These are phyloP conservation scores for Numenius arquata DNA, from an alignment of 2,113 vertebrate genomes.

Conservation along the genomic window DNA sequence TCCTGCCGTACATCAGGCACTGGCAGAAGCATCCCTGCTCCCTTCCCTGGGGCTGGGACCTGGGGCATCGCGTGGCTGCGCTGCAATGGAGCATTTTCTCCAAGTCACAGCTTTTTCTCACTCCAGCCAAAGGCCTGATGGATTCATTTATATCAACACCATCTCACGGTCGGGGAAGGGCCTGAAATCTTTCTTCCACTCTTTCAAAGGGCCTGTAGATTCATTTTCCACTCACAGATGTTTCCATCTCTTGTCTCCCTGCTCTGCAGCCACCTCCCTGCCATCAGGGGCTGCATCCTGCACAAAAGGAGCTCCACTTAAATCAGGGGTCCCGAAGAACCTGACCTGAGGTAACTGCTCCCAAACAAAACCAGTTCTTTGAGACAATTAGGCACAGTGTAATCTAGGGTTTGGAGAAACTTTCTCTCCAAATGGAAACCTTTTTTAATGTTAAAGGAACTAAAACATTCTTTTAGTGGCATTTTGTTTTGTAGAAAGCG, in stretches of 20 bases:
- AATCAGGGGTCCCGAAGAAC: not conserved
- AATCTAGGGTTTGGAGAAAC: not conserved
- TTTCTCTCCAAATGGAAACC: not conserved
- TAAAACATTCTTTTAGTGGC: not conserved
- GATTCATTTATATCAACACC: not conserved
- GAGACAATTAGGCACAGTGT: not conserved
- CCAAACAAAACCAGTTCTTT: not conserved
- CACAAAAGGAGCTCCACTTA: not conserved
- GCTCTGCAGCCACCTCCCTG: not conserved
- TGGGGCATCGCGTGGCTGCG: not conserved
- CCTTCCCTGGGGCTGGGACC: not conserved
- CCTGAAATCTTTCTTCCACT: not conserved
- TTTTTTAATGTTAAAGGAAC: not conserved
- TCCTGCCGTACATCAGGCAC: not conserved
- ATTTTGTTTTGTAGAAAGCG: not conserved
- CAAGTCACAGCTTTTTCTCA: not conserved
- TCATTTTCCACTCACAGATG: not conserved
- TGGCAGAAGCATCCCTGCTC: accelerated
- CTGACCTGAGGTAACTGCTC: not conserved
- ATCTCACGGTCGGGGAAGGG: not conserved
- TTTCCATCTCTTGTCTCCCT: not conserved
- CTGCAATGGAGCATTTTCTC: not conserved
- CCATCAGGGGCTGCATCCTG: accelerated
- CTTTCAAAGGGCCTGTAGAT: not conserved
- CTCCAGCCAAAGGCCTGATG: not conserved